Percentiles rank a stretch among this genome's conserved stretches.
These are phyloP conservation scores for Smutsia gigantea DNA, from an alignment of 2,797 vertebrate species.

Conservation along the genomic window DNA sequence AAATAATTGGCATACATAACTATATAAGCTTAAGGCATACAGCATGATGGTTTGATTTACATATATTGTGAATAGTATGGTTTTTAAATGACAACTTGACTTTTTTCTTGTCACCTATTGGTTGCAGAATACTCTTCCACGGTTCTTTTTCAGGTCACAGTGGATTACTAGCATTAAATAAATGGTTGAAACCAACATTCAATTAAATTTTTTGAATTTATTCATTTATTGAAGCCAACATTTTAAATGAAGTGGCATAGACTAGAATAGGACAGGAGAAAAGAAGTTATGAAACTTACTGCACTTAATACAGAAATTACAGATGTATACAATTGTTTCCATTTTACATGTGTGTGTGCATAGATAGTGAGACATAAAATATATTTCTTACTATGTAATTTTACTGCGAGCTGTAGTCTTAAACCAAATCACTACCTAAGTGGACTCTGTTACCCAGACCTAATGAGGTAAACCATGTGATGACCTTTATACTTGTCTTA, in stretches of 20 bases:
- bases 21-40: too few species aligned
- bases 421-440: background rate
- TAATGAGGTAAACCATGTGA: background rate
- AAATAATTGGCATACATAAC: too few species aligned
- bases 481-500: background rate
- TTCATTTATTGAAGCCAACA: background rate
- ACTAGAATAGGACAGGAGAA: background rate
- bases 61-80: background rate
- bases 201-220: too few species aligned
- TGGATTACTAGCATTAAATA: background rate
- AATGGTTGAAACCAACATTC: background rate
- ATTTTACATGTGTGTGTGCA: background rate
- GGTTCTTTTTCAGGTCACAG: background rate
- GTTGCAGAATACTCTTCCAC: background rate
- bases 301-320: background rate
- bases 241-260: background rate
- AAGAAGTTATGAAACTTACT: background rate
- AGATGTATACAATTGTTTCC: background rate
- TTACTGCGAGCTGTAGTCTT: background rate
- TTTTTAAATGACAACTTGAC: background rate
- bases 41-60: too few species aligned
- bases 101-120: background rate
- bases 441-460: background rate
- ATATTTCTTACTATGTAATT: background rate
- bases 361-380: background rate